These are phyloP conservation scores for Bombylius discolor DNA, from an alignment of 2,888 invertebrate genomes.

Conservation along the genomic window DNA sequence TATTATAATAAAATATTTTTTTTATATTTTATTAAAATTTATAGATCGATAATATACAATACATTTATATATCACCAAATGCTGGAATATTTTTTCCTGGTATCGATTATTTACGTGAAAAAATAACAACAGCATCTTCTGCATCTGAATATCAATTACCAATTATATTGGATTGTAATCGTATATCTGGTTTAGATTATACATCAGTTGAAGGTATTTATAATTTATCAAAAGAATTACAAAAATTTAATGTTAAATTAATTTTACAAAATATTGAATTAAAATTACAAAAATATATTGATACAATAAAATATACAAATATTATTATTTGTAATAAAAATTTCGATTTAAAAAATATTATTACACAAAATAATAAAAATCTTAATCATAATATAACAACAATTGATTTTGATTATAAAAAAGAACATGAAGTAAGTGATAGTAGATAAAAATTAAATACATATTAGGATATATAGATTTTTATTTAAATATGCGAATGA, in stretches of 20 bases:
- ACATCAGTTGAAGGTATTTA: constrained; percentile 50
- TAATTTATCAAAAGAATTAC: constrained; percentile 43
- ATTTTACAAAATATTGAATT: constrained; percentile 23
- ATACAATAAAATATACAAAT: constrained; percentile 3
- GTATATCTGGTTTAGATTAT: constrained; percentile 53
- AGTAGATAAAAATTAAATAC: too few species aligned
- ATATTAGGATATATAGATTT: too few species aligned
- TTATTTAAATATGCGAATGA: too few species aligned
- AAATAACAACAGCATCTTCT: constrained; percentile 40
- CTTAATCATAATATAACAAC: too few species aligned
- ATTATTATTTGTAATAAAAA: constrained; percentile 11
- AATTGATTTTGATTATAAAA: too few species aligned
- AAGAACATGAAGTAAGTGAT: too few species aligned
- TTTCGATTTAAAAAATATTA: constrained; percentile 11
- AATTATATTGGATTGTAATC: constrained; percentile 50
- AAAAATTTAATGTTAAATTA: constrained; percentile 41
- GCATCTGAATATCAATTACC: constrained; percentile 38
- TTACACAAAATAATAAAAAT: constrained; percentile 10
- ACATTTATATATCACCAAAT: constrained; percentile 48
- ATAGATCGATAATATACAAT: constrained; percentile 40
- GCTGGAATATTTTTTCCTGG: constrained; percentile 59
- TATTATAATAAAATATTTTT: not conserved
- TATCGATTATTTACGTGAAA: constrained; percentile 48
- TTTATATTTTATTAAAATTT: constrained; percentile 5
- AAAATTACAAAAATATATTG: constrained; percentile 10